Conservation (phyloP, 2,113 vertebrate species). For the Morone saxatilis region DNA sequence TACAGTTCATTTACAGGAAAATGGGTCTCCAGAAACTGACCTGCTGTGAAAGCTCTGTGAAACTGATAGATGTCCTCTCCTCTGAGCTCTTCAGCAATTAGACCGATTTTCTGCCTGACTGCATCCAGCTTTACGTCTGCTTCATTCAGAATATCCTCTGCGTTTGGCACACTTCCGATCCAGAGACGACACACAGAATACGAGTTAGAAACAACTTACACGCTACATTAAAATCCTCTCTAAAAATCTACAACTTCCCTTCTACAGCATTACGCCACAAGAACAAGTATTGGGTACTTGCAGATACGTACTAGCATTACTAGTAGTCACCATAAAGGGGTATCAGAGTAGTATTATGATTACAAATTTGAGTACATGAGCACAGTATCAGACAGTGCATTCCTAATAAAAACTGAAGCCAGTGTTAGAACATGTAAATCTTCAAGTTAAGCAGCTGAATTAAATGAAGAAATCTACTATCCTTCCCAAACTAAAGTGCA, state of each 20-base stretch:
- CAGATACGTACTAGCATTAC: too few relatives aligned
- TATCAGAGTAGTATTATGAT: too few relatives aligned
- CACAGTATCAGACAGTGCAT: too few relatives aligned
- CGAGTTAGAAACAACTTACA: not conserved
- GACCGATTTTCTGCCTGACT: constrained; percentile 92
- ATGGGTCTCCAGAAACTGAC: constrained; percentile 74
- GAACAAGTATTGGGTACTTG: too few relatives aligned
- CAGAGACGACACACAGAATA: not conserved
- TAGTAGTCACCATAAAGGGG: too few relatives aligned
- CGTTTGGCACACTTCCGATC: constrained; percentile 86
- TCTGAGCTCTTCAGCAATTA: constrained; percentile 91
- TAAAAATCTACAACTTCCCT: not conserved
- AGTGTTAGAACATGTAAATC: not conserved
- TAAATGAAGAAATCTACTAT: not conserved
- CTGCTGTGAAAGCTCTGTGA: constrained; percentile 93
- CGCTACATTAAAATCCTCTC: too few relatives aligned
- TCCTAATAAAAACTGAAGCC: not conserved
- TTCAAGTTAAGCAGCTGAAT: not conserved
- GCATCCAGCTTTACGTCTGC: constrained; percentile 91
- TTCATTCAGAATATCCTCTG: constrained; percentile 90
- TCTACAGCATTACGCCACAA: too few relatives aligned
- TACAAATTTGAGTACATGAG: too few relatives aligned
- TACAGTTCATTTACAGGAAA: not conserved
- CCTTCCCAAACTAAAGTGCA: not conserved
- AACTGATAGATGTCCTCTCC: constrained; percentile 96